phyloP scores from a whole-genome alignment of 1,140 invertebrate species.

The Drosophila kurseongensis region DNA sequence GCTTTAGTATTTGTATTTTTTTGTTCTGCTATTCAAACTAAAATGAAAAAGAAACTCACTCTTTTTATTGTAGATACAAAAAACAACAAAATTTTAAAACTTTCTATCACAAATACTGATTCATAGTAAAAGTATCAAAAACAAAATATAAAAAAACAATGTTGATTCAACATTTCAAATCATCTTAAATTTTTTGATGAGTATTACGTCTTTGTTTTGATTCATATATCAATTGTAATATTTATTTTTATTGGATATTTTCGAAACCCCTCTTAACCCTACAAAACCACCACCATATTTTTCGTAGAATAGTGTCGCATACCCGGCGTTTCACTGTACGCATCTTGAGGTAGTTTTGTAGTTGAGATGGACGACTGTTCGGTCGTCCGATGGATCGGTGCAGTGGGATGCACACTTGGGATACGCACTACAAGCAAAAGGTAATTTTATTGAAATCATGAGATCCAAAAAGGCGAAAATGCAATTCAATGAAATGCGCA shows the following conservation, averaged over 20 bases:
- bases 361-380: background rate
- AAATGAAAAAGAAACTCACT: too few relatives aligned
- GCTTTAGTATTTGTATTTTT: too few relatives aligned
- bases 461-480: slow-evolving; percentile 30
- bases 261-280: background rate
- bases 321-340: slow-evolving; percentile 49
- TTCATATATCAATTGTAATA: too few relatives aligned
- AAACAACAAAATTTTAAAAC: too few relatives aligned
- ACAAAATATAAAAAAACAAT: too few relatives aligned
- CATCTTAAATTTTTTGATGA: too few relatives aligned
- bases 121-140: too few relatives aligned
- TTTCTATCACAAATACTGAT: too few relatives aligned
- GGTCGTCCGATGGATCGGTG: slow-evolving; percentile 7
- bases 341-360: slow-evolving; percentile 52
- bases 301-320: slow-evolving; percentile 36
- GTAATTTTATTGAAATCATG: slow-evolving; percentile 20
- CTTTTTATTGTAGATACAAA: too few relatives aligned
- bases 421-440: slow-evolving; percentile 23
- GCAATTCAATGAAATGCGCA: slow-evolving; percentile 40
- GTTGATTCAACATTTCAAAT: too few relatives aligned
- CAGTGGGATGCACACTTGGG: slow-evolving; percentile 3
- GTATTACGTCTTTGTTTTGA: too few relatives aligned
- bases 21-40: too few relatives aligned
- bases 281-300: slow-evolving; percentile 34
- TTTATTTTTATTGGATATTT: background rate